A percentile compares a stretch with the other conserved stretches of the same genome.
phyloP scores from a whole-genome alignment of 2,888 invertebrate species.

The Hipparchia semele region DNA sequence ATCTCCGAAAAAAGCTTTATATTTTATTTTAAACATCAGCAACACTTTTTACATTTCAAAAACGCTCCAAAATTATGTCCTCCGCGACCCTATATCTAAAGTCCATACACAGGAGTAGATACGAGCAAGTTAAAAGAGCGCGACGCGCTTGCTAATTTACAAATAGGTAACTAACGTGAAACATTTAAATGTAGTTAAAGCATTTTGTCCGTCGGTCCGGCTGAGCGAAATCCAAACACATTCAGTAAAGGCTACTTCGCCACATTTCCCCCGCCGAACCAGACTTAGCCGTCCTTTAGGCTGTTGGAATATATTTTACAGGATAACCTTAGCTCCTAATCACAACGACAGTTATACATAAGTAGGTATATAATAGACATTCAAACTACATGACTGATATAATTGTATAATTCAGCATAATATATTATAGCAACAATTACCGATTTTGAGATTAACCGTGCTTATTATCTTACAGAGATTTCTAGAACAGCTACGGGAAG shows the following conservation, averaged over 20 bases:
- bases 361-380: conserved; percentile 43
- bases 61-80: conserved; percentile 10
- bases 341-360: conserved; percentile 67
- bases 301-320: conserved; percentile 65
- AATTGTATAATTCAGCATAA: conserved; percentile 33
- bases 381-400: conserved; percentile 42
- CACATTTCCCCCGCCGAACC: conserved; percentile 51
- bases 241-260: conserved; percentile 19
- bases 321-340: conserved; percentile 74
- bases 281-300: conserved; percentile 77
- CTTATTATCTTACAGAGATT: conserved; percentile 20
- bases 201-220: conserved; percentile 71
- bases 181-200: conserved; percentile 81
- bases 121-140: conserved; percentile 34
- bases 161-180: conserved; percentile 71
- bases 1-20: conserved; percentile 4
- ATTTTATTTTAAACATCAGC: not conserved
- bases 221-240: conserved; percentile 46
- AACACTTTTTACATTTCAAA: conserved; percentile 36
- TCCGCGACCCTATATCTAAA: conserved; percentile 25
- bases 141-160: conserved; percentile 64
- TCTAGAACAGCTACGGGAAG: not conserved
- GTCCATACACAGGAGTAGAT: conserved; percentile 33
- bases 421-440: conserved; percentile 27
- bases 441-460: conserved; percentile 20